Conservation (phyloP, 1,140 invertebrate genomes). For the Pseudoatta argentina region DNA sequence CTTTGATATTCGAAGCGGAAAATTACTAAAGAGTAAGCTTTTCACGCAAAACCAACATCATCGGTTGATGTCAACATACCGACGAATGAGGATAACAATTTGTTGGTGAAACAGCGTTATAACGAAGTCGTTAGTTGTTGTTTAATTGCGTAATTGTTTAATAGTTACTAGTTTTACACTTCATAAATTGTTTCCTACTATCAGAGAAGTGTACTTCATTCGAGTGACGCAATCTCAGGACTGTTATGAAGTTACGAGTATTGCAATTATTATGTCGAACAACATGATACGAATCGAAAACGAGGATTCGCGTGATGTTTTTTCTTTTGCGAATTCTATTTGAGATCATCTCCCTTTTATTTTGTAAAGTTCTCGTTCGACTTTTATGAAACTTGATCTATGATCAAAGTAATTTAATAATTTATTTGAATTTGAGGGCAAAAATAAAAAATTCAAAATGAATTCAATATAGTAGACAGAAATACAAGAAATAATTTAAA, state of each 20-base stretch:
- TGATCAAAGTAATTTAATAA: too few relatives aligned
- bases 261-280: constrained; percentile 10
- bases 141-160: constrained; percentile 29
- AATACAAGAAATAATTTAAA: too few relatives aligned
- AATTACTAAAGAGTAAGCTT: constrained; percentile 41
- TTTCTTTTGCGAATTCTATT: neutral
- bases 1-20: constrained; percentile 16
- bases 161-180: constrained; percentile 1
- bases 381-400: too few relatives aligned
- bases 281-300: neutral
- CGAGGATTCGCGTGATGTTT: neutral
- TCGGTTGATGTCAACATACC: constrained; percentile 5
- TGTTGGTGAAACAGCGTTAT: neutral
- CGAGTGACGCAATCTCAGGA: neutral
- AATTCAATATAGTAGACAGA: too few relatives aligned
- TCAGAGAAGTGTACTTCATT: constrained; percentile 21
- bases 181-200: constrained; percentile 35
- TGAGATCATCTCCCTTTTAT: too few relatives aligned
- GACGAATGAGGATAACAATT: constrained; percentile 2
- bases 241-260: neutral
- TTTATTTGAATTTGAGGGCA: too few relatives aligned
- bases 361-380: too few relatives aligned
- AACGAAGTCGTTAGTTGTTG: constrained; percentile 21
- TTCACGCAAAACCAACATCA: constrained; percentile 38
- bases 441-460: too few relatives aligned